These are phyloP conservation scores for Ooceraea biroi DNA, from an alignment of 1,140 invertebrate species.

Conservation along the genomic window DNA sequence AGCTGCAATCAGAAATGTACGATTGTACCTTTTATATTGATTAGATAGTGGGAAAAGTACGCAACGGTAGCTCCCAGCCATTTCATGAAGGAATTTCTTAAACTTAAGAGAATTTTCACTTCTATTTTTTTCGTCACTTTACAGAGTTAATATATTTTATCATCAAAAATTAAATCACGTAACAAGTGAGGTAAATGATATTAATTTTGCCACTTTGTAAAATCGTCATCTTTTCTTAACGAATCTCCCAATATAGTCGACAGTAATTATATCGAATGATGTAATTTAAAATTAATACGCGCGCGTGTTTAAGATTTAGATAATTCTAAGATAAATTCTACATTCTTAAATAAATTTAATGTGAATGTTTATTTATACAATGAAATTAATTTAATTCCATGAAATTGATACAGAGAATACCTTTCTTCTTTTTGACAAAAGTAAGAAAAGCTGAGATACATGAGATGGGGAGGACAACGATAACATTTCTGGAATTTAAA, in stretches of 20 bases:
- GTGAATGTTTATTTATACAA: no score
- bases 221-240: not conserved
- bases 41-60: not conserved
- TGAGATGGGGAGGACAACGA: not conserved
- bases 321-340: no score
- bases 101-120: no score
- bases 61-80: not conserved
- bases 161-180: not conserved
- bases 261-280: not conserved
- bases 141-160: not conserved
- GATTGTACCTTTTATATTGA: not conserved
- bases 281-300: not conserved
- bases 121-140: not conserved
- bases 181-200: not conserved
- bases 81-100: not conserved
- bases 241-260: not conserved
- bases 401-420: constrained; percentile 21
- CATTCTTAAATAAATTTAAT: no score
- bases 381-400: not conserved
- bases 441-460: constrained; percentile 1
- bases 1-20: not conserved
- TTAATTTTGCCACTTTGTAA: not conserved
- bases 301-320: not conserved
- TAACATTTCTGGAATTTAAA: constrained; percentile 35
- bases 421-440: not conserved